Conservation (phyloP, 1,140 invertebrate species). For the Daktulosphaira vitifoliae region DNA sequence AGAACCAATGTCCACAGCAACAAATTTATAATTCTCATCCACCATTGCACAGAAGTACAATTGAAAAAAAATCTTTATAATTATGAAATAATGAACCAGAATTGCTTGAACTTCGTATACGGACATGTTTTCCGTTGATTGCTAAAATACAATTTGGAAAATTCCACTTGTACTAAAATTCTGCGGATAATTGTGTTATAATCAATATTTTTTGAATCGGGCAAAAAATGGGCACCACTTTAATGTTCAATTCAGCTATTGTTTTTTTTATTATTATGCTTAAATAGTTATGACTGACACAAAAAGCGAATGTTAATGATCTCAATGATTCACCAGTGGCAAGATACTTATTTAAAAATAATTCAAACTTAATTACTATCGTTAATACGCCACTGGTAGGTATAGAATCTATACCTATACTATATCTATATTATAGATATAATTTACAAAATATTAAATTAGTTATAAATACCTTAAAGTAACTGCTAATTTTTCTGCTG, state of each 20-base stretch:
- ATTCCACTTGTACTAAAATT: slow-evolving; percentile 37
- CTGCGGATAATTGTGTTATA: slow-evolving; percentile 35
- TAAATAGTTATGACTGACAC: too few relatives aligned
- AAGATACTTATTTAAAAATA: background rate
- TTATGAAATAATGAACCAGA: slow-evolving; percentile 44
- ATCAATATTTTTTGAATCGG: slow-evolving; percentile 7
- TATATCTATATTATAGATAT: too few relatives aligned
- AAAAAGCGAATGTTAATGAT: too few relatives aligned
- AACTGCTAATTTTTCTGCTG: too few relatives aligned
- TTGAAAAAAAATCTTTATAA: slow-evolving; percentile 45
- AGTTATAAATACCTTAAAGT: too few relatives aligned
- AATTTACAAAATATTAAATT: too few relatives aligned
- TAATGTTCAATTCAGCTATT: background rate
- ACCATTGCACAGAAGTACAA: slow-evolving; percentile 47
- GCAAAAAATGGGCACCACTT: slow-evolving; percentile 10
- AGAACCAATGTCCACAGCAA: slow-evolving; percentile 45
- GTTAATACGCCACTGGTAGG: too few relatives aligned
- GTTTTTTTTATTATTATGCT: background rate
- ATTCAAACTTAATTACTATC: too few relatives aligned
- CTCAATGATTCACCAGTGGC: too few relatives aligned
- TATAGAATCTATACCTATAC: too few relatives aligned
- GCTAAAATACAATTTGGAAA: slow-evolving; percentile 42
- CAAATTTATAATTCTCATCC: slow-evolving; percentile 46
- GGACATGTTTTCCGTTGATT: slow-evolving; percentile 44
- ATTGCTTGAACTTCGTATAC: slow-evolving; percentile 41